Conservation (phyloP, 1,140 invertebrate species). For the Eriosoma lanigerum region DNA sequence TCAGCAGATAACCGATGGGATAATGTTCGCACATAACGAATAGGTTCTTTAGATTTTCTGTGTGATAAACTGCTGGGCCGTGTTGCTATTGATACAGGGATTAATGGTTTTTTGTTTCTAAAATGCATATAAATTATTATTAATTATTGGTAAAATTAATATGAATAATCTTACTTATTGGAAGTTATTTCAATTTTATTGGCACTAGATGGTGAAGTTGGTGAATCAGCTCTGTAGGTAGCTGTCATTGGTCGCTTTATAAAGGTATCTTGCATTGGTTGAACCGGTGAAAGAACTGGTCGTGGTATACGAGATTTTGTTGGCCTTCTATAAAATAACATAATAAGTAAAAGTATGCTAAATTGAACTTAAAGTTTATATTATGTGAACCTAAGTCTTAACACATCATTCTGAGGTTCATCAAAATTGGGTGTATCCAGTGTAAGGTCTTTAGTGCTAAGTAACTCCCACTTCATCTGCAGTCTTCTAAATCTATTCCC, state of each 20-base stretch:
- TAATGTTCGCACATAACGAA: constrained; percentile 72
- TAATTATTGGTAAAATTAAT: neutral
- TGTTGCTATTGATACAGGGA: constrained; percentile 39
- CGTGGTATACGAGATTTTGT: constrained; percentile 69
- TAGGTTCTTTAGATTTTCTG: constrained; percentile 55
- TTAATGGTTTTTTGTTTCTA: constrained; percentile 48
- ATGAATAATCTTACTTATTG: constrained; percentile 57
- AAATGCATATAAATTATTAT: neutral
- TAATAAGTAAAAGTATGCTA: neutral
- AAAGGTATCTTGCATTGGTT: constrained; percentile 54
- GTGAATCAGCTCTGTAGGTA: constrained; percentile 59
- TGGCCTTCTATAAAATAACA: constrained; percentile 20
- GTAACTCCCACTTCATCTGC: constrained; percentile 84
- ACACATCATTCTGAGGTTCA: neutral
- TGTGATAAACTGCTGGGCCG: constrained; percentile 57
- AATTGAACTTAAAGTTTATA: neutral
- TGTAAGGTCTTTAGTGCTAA: constrained; percentile 62
- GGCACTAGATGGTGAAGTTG: constrained; percentile 56
- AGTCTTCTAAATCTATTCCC: constrained; percentile 57
- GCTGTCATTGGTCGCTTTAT: constrained; percentile 20
- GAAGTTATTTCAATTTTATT: constrained; percentile 43
- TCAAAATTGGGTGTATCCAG: constrained; percentile 42
- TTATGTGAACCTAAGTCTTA: neutral
- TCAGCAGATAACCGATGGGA: constrained; percentile 73
- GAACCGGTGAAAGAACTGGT: constrained; percentile 65